Conservation (phyloP, 2,888 invertebrate species). For the Craniophora ligustri region DNA sequence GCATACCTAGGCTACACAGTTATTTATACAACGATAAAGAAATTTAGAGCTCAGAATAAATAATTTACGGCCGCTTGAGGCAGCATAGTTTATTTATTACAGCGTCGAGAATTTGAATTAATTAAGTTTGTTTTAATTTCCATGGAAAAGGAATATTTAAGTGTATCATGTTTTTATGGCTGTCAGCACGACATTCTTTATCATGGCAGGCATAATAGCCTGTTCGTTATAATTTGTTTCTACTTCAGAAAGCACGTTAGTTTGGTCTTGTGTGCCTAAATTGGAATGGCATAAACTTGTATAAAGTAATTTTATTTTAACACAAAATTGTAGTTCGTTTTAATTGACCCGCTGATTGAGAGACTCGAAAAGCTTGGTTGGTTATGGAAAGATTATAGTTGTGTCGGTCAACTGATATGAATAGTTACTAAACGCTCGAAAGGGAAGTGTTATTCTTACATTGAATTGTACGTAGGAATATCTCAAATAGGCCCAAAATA, state of each 20-base stretch:
- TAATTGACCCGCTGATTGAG: no score
- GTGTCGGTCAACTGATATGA: no score
- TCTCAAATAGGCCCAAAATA: no score
- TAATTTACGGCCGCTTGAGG: slow-evolving; percentile 41
- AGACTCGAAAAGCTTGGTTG: no score
- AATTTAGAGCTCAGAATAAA: slow-evolving; percentile 50
- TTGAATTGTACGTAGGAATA: no score
- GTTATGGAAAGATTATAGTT: no score
- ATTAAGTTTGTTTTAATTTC: slow-evolving; percentile 42
- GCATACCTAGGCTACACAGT: slow-evolving; percentile 27
- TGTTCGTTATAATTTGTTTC: slow-evolving; percentile 10
- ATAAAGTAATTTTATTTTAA: no score
- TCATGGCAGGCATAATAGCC: slow-evolving; percentile 2
- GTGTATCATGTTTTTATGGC: slow-evolving; percentile 14
- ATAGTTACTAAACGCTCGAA: no score
- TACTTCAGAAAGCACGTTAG: background rate
- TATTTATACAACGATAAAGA: slow-evolving; percentile 46
- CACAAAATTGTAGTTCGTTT: no score
- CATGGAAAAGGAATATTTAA: slow-evolving; percentile 9
- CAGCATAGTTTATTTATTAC: slow-evolving; percentile 50
- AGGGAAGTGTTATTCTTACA: no score
- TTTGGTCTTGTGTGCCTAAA: no score
- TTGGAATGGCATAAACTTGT: no score
- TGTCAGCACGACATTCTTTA: slow-evolving; percentile 32
- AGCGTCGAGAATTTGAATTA: slow-evolving; percentile 41